A percentile compares a stretch with the other conserved stretches of the same genome.
Conservation (phyloP, 2,113 vertebrate genomes). For the Triplophysa dalaica region DNA sequence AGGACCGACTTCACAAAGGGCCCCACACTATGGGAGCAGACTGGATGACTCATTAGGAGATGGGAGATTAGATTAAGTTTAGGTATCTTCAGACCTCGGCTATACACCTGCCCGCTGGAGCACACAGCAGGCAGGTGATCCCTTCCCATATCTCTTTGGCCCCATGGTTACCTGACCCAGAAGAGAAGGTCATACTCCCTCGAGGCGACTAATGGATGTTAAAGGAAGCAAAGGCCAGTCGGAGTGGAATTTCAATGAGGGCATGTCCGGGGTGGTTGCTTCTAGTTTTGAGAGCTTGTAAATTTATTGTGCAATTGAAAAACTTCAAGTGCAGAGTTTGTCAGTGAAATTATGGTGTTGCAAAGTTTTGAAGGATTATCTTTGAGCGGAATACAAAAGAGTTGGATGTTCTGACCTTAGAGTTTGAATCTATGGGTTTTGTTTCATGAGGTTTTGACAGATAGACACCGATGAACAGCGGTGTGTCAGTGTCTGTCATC, state of each 20-base stretch:
- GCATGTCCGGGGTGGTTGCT: background rate
- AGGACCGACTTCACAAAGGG: constrained; percentile 67
- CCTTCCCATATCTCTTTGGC: background rate
- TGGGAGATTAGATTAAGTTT: constrained; percentile 72
- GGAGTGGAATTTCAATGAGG: constrained; percentile 19
- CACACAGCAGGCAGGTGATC: constrained; percentile 62
- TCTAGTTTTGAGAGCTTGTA: background rate
- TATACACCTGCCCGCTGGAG: constrained; percentile 64
- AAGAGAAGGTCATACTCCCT: constrained; percentile 45
- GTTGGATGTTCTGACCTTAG: background rate
- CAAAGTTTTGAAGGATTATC: background rate
- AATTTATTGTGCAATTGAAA: background rate
- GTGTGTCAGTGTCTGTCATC: constrained; percentile 13
- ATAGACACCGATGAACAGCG: background rate
- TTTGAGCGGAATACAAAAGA: background rate
- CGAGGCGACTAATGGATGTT: constrained; percentile 65
- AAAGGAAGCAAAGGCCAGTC: constrained; percentile 9
- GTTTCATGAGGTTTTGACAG: constrained; percentile 6
- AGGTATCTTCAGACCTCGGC: constrained; percentile 59
- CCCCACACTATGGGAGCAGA: constrained; percentile 46
- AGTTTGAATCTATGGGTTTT: background rate
- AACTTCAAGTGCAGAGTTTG: background rate
- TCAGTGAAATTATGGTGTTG: background rate
- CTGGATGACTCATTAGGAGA: constrained; percentile 74
- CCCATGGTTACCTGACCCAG: constrained; percentile 52